Evolutionary conservation across 2,888 invertebrate species (phyloP), one percentile per base, ranked within the genome.

Genomic region (Tetranychus truncatus): DNA sequence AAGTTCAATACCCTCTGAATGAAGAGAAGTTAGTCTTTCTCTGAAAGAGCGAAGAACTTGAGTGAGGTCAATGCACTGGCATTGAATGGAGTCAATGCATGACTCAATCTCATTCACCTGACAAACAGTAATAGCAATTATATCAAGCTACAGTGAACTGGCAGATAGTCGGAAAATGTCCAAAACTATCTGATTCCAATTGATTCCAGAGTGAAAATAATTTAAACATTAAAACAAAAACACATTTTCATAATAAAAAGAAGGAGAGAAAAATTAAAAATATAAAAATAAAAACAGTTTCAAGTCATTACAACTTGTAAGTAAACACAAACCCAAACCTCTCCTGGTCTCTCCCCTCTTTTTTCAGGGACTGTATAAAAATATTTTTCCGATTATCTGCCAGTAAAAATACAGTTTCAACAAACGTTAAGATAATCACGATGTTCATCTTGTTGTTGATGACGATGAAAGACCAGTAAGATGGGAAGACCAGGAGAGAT

Each of bases 21-120:
- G 55, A 55, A 24, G 69, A 69, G 69, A 69, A 24, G 24, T 24
- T 24, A 24, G 24, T 24, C 24, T 24, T 24, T 24, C 24, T 24
- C 24, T 24, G 69, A 69, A 24, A 69, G 34, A 69, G 69, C 69
- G 69, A 69, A 24, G 69, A 69, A 69, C 55, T 55, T 55, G 55
- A 55, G 55, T 15, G 55, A 55, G 55, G 55, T 55, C 55, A 55
- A 5, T 55, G 55, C 5, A 55, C 55, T 55, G 55, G 9, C 55
- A 55, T 15, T 55, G 55, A 55, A 55, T 55, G 15, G 15, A 55
- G 55, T 55, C 55, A 55, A 55, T 55, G 55, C 55, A 55, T 55
- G 55, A 15, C 55, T 66, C 18, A 66, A 66, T 66, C 66, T n/a
- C 20, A 66, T 66, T 66, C 20, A 66, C 20, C 20, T 66, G 20